Evolutionary conservation across 2,888 invertebrate genomes (phyloP), one percentile per base, ranked within the genome.

Genomic region (Volucella zonaria): DNA sequence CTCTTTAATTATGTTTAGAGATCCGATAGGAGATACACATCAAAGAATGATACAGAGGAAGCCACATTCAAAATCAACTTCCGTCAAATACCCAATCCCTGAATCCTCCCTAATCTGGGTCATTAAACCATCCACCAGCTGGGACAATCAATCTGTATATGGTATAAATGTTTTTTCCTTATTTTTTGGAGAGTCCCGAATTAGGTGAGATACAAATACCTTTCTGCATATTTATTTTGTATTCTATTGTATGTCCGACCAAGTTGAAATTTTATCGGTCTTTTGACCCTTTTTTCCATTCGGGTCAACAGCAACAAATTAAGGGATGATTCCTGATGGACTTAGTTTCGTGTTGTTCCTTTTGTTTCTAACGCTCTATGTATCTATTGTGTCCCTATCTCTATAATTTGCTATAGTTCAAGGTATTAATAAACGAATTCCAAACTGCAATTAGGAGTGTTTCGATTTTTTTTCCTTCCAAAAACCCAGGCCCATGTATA

Each of bases 71-170:
- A 77, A 78, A 78, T 71, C 77, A 78, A 71, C 73, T 74, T 82
- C 82, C 74, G 78, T 78, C 68, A 82, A 51, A 74, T 74, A 52
- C 62, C 58, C 23, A 68, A 47, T 74, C 52, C 31, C 31, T 56
- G 59, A 59, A 56, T 70, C 61, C 62, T 23, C 56, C 66, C 70
- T 67, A 80, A 71, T 64, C 75, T 61, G 71, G 54, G 75, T 71
- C 75, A 80, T 80, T 71, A 80, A 80, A 75, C 80, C 75, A 71
- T 83, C 83, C 79, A 49, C 56, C 82, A 83, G 83, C 83, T 83
- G 83, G 75, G 67, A 47, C 62, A 83, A 83, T 83, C 75, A 67
- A 75, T 70, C 64, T 58, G 42, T 23, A 23, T 23, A 23, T 3
- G 3, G 2, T 0, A 10, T 31, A 49, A 31, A 9, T 67, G 3